A percentile compares a stretch with the other conserved stretches of the same genome.
Evolutionary conservation across 2,888 invertebrate genomes (phyloP).

Genomic region (Gerosis bhagava): DNA sequence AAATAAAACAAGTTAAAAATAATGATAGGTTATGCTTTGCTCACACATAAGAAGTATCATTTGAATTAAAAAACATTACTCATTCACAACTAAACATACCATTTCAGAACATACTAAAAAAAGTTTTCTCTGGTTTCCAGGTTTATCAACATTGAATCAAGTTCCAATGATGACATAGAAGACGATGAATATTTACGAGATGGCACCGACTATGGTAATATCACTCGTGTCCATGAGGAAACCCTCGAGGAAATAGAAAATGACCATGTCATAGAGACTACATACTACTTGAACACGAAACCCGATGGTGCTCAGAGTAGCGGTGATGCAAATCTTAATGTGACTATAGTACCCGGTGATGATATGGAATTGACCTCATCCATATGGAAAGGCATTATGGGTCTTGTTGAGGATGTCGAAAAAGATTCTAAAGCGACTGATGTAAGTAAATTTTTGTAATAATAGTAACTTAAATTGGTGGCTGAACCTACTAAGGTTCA

Average conservation of each 20-base stretch:
- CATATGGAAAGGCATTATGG: slow-evolving; percentile 71
- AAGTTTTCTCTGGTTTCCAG: slow-evolving; percentile 48
- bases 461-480: too few species aligned
- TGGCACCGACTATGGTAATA: slow-evolving; percentile 73
- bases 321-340: slow-evolving; percentile 62
- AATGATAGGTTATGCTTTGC: too few species aligned
- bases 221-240: slow-evolving; percentile 59
- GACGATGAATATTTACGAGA: slow-evolving; percentile 73
- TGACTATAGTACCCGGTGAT: slow-evolving; percentile 64
- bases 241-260: slow-evolving; percentile 41
- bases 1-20: too few species aligned
- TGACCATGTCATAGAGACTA: slow-evolving; percentile 53
- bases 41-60: too few species aligned
- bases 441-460: slow-evolving; percentile 49
- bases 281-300: slow-evolving; percentile 51
- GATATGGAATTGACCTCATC: slow-evolving; percentile 59
- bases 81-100: too few species aligned
- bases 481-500: too few species aligned
- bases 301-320: slow-evolving; percentile 47
- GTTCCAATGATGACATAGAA: slow-evolving; percentile 84
- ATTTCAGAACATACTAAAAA: not conserved
- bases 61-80: too few species aligned
- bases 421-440: slow-evolving; percentile 56
- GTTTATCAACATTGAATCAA: slow-evolving; percentile 87
- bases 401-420: slow-evolving; percentile 66